Conservation (phyloP, 1,140 invertebrate species). For the Arctopsyche grandis region DNA sequence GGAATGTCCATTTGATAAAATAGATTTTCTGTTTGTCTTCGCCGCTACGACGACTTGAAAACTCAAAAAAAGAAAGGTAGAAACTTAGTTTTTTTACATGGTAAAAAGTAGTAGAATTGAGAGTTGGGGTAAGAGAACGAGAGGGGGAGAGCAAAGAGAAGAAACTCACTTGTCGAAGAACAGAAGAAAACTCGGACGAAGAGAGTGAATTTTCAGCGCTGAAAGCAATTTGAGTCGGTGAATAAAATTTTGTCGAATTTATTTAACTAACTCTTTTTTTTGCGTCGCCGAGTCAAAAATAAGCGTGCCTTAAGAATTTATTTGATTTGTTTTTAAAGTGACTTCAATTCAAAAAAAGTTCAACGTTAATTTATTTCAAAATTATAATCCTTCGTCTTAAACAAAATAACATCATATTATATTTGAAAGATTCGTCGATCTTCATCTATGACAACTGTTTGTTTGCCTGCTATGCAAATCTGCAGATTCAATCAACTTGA, state of each 20-base stretch:
- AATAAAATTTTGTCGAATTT: conserved; percentile 39
- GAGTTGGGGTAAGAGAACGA: not conserved
- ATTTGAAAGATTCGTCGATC: too few relatives aligned
- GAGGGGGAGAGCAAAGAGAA: conserved; percentile 15
- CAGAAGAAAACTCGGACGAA: conserved; percentile 29
- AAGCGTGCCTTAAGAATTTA: not conserved
- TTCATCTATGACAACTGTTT: too few relatives aligned
- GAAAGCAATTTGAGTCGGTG: conserved; percentile 36
- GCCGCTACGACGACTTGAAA: conserved; percentile 30
- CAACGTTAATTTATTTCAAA: not conserved
- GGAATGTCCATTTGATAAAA: conserved; percentile 50
- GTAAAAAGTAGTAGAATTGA: not conserved
- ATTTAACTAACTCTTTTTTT: conserved; percentile 27
- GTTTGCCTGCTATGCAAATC: too few relatives aligned
- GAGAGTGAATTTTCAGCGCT: conserved; percentile 36
- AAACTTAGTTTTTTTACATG: conserved; percentile 3
- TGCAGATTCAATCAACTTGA: too few relatives aligned
- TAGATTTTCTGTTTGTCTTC: conserved; percentile 48
- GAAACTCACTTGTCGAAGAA: conserved; percentile 25
- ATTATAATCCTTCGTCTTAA: too few relatives aligned
- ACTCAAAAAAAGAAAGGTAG: conserved; percentile 24
- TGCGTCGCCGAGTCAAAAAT: not conserved
- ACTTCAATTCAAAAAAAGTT: not conserved
- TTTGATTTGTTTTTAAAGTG: conserved; percentile 1
- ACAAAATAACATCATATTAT: too few relatives aligned